These are phyloP conservation scores for Heliconius congener DNA, from an alignment of 1,140 invertebrate genomes.

Conservation along the genomic window DNA sequence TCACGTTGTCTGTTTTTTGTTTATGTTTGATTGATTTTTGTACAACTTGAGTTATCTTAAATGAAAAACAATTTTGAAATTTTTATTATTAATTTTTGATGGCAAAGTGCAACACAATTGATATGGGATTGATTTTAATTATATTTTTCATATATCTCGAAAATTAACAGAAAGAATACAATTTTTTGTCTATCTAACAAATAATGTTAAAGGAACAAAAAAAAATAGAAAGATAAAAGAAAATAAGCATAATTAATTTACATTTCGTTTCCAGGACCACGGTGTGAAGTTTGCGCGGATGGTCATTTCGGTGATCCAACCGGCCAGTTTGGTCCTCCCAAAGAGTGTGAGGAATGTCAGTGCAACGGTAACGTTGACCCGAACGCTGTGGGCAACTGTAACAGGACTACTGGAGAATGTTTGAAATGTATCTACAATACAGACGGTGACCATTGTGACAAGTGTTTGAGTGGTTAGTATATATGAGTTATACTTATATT, in stretches of 20 bases:
- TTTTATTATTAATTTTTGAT: background rate
- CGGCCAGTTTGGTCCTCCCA: conserved; percentile 84
- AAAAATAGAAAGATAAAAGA: background rate
- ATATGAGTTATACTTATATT: background rate
- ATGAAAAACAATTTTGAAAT: background rate
- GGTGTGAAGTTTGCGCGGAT: conserved; percentile 96
- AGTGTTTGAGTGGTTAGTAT: conserved; percentile 90
- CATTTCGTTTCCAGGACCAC: conserved; percentile 83
- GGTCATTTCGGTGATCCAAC: conserved; percentile 96
- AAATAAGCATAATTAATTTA: background rate
- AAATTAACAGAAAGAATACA: too few species aligned
- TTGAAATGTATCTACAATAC: conserved; percentile 99
- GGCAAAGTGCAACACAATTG: too few species aligned
- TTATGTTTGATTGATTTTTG: background rate
- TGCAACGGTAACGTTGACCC: conserved; percentile 98
- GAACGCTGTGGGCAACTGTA: conserved; percentile 96
- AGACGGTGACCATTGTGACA: conserved; percentile 92
- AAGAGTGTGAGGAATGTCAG: conserved; percentile 91
- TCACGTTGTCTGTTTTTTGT: background rate
- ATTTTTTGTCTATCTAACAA: too few species aligned
- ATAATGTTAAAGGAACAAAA: too few species aligned
- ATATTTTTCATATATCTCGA: too few species aligned
- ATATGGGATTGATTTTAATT: too few species aligned
- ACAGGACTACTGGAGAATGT: conserved; percentile 96
- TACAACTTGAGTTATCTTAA: too few species aligned